Evolutionary conservation across 2,797 vertebrate genomes (phyloP).

Genomic region (Echiichthys vipera): DNA sequence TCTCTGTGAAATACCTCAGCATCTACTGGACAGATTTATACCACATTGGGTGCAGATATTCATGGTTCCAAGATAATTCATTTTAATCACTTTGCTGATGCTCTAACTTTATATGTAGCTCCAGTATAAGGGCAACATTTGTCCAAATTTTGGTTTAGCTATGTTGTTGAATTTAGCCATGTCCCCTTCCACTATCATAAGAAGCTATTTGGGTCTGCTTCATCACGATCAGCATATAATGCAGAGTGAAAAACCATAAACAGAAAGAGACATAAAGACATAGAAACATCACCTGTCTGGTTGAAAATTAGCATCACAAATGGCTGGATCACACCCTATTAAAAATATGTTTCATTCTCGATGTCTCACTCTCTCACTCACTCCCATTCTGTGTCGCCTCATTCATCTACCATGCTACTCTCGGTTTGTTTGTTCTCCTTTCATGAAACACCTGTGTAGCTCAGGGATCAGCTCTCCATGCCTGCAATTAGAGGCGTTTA

Average conservation of each 20-base stretch:
- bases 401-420: constrained; percentile 45
- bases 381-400: constrained; percentile 33
- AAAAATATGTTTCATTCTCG: constrained; percentile 49
- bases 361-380: constrained; percentile 22
- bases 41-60: neutral
- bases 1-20: neutral
- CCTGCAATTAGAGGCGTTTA: constrained; percentile 52
- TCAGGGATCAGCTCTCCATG: constrained; percentile 49
- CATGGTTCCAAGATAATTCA: neutral
- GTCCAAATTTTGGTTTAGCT: neutral
- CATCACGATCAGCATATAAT: neutral
- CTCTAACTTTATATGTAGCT: neutral
- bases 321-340: constrained; percentile 34
- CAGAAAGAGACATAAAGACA: constrained; percentile 13
- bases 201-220: neutral
- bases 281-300: constrained; percentile 20
- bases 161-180: neutral
- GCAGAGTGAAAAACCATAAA: constrained; percentile 2
- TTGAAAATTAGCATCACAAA: constrained; percentile 50
- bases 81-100: neutral
- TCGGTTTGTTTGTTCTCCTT: constrained; percentile 65
- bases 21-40: neutral
- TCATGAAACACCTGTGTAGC: constrained; percentile 70
- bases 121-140: neutral
- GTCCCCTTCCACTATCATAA: neutral